phyloP scores from a whole-genome alignment of 2,888 invertebrate genomes.

The Norana najaformis region DNA sequence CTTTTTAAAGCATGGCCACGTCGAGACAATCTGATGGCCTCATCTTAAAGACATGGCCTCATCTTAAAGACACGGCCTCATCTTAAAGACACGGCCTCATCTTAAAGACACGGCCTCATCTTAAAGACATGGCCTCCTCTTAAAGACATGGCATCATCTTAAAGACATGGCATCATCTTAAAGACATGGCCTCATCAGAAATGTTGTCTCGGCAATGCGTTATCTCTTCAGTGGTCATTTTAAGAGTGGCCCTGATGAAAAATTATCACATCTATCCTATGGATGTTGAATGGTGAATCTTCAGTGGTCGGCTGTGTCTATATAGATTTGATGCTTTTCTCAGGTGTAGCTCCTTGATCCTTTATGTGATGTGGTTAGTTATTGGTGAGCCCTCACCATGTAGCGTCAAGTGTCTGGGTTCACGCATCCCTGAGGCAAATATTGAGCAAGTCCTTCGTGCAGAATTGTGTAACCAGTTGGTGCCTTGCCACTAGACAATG shows the following conservation, averaged over 20 bases:
- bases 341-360: background rate
- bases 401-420: too few species aligned
- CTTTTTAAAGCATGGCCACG: background rate
- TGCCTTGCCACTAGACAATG: background rate
- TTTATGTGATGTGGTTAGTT: background rate
- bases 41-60: too few species aligned
- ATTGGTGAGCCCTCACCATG: background rate
- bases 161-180: background rate
- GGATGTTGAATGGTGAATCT: background rate
- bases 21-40: background rate
- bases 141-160: too few species aligned
- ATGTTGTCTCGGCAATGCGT: background rate
- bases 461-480: background rate
- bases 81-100: too few species aligned
- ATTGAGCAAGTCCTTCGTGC: background rate
- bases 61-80: too few species aligned
- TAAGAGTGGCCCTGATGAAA: background rate
- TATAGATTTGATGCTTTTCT: background rate
- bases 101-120: too few species aligned
- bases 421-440: too few species aligned
- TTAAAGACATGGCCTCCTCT: too few species aligned
- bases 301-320: background rate
- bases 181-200: background rate
- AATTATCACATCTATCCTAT: background rate
- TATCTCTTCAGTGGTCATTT: background rate